Base-by-base conservation (phyloP, 2,888 invertebrate genomes). In the Leptinotarsa juncta region DNA sequence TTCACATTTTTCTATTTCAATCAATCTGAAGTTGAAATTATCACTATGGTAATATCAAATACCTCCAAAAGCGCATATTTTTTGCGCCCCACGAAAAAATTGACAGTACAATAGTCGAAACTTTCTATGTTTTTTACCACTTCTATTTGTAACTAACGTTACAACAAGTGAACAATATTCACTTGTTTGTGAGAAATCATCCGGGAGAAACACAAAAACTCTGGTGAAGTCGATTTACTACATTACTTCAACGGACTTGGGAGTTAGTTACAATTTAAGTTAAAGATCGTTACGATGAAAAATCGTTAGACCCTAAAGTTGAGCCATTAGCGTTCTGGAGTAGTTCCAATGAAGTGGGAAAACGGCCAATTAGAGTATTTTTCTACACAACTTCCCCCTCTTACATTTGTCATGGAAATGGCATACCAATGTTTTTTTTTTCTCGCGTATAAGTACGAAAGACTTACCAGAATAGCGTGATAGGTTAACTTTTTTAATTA, bases 301-400 rank as follows among this genome's bases (percentile, higher is more conserved):
- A 79, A 78, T 81, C 78, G 80, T 79, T 78, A 74, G 73, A 60
- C 65, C 77, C 72, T 77, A 79, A 81, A 79, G 77, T 79, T 78
- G 69, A 73, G 74, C 79, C 82, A 80, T 82, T 82, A 82, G 79
- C 76, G 77, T 79, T 76, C 75, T 79, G 80, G 80, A 78, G 74
- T 70, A 75, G 74, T 75, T 81, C 79, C 80, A 81, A 80, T 81
- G 79, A 75, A 73, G 73, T 78, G 77, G 77, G 77, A 80, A 80
- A 81, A 81, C 75, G 76, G 79, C 80, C 79, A 80, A 81, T 81
- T 81, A 81, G 75, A 76, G 74, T 74, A 73, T 78, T 80, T 81
- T 81, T 73, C 75, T 77, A 78, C 76, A 75, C 73, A 77, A 78
- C 69, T 80, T 76, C 53, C 66, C 70, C 23, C 62, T 75, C 71